These are phyloP conservation scores for Panurus biarmicus DNA, from an alignment of 2,113 vertebrate species.

Conservation along the genomic window DNA sequence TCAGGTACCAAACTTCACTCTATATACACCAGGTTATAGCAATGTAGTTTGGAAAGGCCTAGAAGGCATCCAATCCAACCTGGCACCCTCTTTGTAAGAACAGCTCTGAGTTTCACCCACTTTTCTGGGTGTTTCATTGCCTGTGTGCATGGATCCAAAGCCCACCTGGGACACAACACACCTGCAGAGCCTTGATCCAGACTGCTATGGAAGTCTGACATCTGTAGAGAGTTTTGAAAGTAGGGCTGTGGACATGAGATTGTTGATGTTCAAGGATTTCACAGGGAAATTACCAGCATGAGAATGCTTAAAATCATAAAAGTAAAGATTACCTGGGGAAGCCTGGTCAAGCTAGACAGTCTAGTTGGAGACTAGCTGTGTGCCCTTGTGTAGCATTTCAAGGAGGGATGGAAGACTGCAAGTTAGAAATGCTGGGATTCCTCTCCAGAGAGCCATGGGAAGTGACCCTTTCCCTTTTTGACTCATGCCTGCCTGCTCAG, in stretches of 20 bases:
- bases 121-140: not conserved
- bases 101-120: not conserved
- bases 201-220: not conserved
- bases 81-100: not conserved
- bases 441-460: not conserved
- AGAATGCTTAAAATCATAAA: not conserved
- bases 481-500: not conserved
- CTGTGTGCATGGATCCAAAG: not conserved
- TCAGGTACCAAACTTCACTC: not conserved
- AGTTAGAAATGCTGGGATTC: not conserved
- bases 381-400: not conserved
- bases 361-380: not conserved
- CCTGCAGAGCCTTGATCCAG: not conserved
- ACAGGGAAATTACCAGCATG: not conserved
- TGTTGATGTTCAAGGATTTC: not conserved
- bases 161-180: rapidly evolving
- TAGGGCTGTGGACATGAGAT: not conserved
- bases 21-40: not conserved
- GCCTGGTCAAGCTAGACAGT: not conserved
- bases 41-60: not conserved
- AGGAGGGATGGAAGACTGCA: not conserved
- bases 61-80: not conserved
- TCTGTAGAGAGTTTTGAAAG: not conserved
- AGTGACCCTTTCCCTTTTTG: not conserved
- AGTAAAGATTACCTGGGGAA: not conserved